phyloP scores from a whole-genome alignment of 2,113 vertebrate genomes.

The Turdus rufiventris region DNA sequence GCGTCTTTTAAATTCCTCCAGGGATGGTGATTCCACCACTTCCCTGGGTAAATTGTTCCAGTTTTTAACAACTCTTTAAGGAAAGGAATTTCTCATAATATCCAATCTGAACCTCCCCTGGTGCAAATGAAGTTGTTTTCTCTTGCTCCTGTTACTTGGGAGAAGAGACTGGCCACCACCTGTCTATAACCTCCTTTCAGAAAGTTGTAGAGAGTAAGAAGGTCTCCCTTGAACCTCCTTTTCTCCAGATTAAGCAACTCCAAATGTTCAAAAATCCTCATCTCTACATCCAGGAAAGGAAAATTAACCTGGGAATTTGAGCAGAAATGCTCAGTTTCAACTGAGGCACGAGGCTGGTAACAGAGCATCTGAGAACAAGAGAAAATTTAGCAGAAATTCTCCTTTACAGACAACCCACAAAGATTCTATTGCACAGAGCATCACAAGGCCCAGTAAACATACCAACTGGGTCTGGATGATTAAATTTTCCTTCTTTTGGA shows the following conservation, averaged over 20 bases:
- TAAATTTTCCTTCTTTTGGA: not conserved
- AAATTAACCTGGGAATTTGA: not conserved
- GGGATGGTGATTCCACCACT: no score
- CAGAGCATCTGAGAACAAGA: not conserved
- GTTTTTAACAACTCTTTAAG: not conserved
- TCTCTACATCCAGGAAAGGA: not conserved
- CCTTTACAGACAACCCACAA: not conserved
- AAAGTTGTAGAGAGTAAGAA: not conserved
- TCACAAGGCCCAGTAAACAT: not conserved
- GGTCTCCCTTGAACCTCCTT: not conserved
- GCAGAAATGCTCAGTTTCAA: not conserved
- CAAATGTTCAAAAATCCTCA: not conserved
- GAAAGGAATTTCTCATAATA: not conserved
- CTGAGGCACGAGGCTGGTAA: not conserved
- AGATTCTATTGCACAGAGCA: not conserved
- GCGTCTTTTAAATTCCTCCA: not conserved
- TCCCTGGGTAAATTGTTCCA: not conserved
- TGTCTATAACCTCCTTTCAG: not conserved
- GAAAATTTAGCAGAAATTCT: not conserved
- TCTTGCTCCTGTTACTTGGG: not conserved
- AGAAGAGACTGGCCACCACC: not conserved
- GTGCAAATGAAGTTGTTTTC: not conserved
- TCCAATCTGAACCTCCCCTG: not conserved
- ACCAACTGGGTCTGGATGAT: not conserved
- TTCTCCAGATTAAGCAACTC: not conserved